A percentile compares a stretch with the other conserved stretches of the same genome.
phyloP scores from a whole-genome alignment of 2,888 invertebrate species.

The Campopleginae sp. region DNA sequence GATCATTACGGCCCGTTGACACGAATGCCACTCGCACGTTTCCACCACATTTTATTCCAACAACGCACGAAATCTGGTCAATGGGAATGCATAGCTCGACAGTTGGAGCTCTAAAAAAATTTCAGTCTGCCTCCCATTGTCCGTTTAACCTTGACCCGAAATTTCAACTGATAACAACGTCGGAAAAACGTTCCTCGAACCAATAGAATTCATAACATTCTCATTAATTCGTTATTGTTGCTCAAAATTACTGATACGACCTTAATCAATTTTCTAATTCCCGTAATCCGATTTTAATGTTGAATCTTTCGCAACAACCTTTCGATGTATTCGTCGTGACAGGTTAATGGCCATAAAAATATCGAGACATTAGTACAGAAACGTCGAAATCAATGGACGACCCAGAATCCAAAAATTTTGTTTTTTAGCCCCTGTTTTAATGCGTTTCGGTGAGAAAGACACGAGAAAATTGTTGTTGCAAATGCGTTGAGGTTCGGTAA shows the following conservation, averaged over 20 bases:
- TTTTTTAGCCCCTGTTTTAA: not conserved
- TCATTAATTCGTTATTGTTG: not conserved
- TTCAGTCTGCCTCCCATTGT: not conserved
- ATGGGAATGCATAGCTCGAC: not conserved
- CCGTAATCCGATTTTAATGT: not conserved
- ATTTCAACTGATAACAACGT: not conserved
- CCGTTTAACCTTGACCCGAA: not conserved
- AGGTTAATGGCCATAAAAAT: too few relatives aligned
- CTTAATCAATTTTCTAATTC: not conserved
- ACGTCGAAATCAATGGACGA: too few relatives aligned
- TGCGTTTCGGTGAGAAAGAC: not conserved
- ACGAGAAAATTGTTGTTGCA: not conserved
- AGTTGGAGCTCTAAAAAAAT: not conserved
- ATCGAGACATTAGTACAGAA: too few relatives aligned
- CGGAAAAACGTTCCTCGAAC: not conserved
- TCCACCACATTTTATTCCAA: not conserved
- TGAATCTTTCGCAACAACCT: not conserved
- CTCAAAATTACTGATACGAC: not conserved
- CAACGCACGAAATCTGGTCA: slow-evolving; percentile 18
- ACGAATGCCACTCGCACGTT: slow-evolving; percentile 15
- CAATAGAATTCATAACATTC: not conserved
- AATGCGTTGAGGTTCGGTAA: not conserved
- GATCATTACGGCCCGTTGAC: slow-evolving; percentile 38
- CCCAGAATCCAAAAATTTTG: not conserved
- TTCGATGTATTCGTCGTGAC: not conserved